Conservation (phyloP, 2,888 invertebrate species). For the Caenorhabditis angaria region DNA sequence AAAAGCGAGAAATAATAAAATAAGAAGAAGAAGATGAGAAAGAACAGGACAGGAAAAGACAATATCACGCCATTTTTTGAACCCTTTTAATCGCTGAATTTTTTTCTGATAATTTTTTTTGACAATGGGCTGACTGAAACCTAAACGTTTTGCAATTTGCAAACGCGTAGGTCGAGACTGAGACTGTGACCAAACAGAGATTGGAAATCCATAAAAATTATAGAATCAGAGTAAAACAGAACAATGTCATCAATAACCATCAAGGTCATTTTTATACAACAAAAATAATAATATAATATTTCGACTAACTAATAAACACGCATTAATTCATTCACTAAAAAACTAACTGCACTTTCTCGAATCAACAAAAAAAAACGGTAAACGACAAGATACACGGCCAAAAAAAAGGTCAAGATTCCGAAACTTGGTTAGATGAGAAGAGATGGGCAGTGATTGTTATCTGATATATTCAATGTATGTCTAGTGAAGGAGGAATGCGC, state of each 20-base stretch:
- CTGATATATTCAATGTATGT: not conserved
- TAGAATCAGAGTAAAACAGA: not conserved
- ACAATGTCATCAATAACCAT: not conserved
- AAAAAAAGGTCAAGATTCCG: not conserved
- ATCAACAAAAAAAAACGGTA: slow-evolving; percentile 1
- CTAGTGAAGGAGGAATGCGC: slow-evolving; percentile 10
- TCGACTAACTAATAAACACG: not conserved
- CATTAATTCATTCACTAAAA: not conserved
- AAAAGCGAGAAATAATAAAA: not conserved
- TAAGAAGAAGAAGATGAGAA: slow-evolving; percentile 8
- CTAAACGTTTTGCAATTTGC: no score
- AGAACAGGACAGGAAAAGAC: slow-evolving; percentile 4
- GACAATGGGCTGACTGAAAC: no score
- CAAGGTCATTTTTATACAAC: not conserved
- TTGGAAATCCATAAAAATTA: not conserved
- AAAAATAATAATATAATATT: slow-evolving; percentile 1
- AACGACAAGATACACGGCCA: no score
- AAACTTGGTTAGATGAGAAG: not conserved
- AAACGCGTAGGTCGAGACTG: no score
- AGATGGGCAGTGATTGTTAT: not conserved
- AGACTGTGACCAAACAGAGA: not conserved
- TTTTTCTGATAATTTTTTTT: no score
- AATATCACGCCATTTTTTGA: slow-evolving; percentile 10
- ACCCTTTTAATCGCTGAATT: not conserved
- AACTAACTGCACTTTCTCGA: not conserved